Conservation (phyloP, 2,113 vertebrate genomes). For the Ptychochromis oligacanthus region DNA sequence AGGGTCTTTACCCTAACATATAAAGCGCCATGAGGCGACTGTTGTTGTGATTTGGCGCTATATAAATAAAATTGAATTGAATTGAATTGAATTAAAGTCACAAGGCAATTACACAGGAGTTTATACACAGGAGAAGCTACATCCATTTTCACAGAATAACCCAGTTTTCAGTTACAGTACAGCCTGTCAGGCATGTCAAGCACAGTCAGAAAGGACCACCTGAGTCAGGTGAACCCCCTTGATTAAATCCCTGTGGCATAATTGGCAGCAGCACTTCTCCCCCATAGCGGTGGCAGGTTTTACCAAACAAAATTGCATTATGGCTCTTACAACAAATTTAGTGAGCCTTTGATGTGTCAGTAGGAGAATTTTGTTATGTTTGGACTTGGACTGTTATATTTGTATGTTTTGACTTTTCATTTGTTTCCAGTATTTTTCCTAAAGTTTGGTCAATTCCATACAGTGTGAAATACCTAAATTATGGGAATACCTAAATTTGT, state of each 20-base stretch:
- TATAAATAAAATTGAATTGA: too few species aligned
- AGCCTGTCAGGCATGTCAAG: too few species aligned
- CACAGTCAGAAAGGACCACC: rapidly evolving
- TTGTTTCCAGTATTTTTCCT: background rate
- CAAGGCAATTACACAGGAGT: too few species aligned
- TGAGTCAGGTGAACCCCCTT: background rate
- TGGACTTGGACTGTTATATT: background rate
- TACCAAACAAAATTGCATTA: background rate
- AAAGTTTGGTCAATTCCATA: background rate
- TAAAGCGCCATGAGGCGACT: too few species aligned
- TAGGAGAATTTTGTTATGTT: background rate
- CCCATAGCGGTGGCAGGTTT: background rate
- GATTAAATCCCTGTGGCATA: background rate
- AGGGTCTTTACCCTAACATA: too few species aligned
- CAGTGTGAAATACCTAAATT: too few species aligned
- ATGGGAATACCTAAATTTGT: too few species aligned
- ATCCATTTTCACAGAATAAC: too few species aligned
- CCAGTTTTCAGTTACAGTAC: too few species aligned
- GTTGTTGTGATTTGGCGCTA: too few species aligned
- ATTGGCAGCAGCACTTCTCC: background rate
- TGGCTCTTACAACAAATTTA: background rate
- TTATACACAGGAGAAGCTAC: too few species aligned
- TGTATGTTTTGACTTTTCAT: background rate
- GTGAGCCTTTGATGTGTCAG: background rate
- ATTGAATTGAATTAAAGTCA: too few species aligned